A percentile compares a stretch with the other conserved stretches of the same genome.
Conservation (phyloP, 2,888 invertebrate genomes). For the Polyommatus iphigenia region DNA sequence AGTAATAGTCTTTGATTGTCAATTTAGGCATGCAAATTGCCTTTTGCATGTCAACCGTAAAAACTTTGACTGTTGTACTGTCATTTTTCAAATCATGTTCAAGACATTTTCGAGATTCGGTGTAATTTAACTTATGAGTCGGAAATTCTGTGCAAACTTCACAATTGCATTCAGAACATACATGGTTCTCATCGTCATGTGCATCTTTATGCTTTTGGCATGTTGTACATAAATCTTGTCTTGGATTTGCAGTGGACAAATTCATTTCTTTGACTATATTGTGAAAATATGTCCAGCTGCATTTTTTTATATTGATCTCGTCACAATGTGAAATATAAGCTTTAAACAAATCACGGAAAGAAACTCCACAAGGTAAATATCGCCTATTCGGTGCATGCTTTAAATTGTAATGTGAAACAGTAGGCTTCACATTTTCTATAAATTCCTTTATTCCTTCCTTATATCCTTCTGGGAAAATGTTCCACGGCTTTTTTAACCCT, state of each 20-base stretch:
- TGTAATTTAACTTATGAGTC: not conserved
- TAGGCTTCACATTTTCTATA: slow-evolving; percentile 28
- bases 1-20: slow-evolving; percentile 35
- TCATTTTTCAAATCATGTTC: slow-evolving; percentile 25
- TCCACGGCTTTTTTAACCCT: slow-evolving; percentile 34
- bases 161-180: slow-evolving; percentile 1
- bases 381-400: slow-evolving; percentile 34
- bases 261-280: slow-evolving; percentile 30
- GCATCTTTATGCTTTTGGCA: slow-evolving; percentile 27
- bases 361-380: slow-evolving; percentile 36
- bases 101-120: slow-evolving; percentile 1
- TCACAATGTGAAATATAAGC: slow-evolving; percentile 32
- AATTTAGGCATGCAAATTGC: slow-evolving; percentile 36
- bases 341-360: slow-evolving; percentile 33
- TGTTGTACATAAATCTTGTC: slow-evolving; percentile 31
- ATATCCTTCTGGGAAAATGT: slow-evolving; percentile 34
- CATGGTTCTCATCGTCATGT: slow-evolving; percentile 7
- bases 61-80: slow-evolving; percentile 24
- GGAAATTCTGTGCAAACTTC: not conserved
- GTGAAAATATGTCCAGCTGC: slow-evolving; percentile 35
- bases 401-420: slow-evolving; percentile 34
- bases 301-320: slow-evolving; percentile 29
- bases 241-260: slow-evolving; percentile 28
- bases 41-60: slow-evolving; percentile 39
- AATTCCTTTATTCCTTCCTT: slow-evolving; percentile 32